Base-by-base conservation (phyloP, 2,797 vertebrate species). In the Cossypha niveicapilla region DNA sequence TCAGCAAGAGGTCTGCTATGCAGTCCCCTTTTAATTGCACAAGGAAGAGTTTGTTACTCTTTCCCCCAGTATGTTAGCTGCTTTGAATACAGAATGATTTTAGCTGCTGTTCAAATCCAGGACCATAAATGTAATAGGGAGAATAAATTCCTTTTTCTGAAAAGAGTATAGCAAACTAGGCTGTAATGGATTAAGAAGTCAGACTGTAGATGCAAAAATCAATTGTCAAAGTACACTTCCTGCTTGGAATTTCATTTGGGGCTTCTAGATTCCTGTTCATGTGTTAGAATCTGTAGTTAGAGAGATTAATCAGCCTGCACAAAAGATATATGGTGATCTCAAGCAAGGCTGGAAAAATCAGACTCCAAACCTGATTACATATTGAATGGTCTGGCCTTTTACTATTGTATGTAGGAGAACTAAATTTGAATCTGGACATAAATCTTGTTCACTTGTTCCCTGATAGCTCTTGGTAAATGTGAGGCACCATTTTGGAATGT, bases 401-500 rank as follows among this genome's bases (percentile, higher is more conserved):
- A 51, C 75, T 74, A 32, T 60, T 88, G 39, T 44, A 30, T 75
- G 27, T 72, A 78, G 54, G 82, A 79, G 73, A 88, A 84, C 23
- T 76, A 44, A 48, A 79, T 84, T 66, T 90, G 86, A 94, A 92
- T 88, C 63, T 60, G 51, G 57, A 73, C 48, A 56, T 92, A 86
- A 87, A 91, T 89, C 88, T 94, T 78, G 45, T 74, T 91, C 78
- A 47, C 37, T 93, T 87, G 45, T 51, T 93, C 84, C n/a, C 34
- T 57, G 91, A 75, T 93, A 93, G 75, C 35, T 84, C 58, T 74
- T 67, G 34, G 84, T 86, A 65, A 68, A 74, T 81, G 39, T 50
- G 77, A 86, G 92, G 76, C 82, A 84, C 77, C 84, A 91, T 93
- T 76, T 88, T 68, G 53, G 86, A 93, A 91, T 79, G 89, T 51